phyloP scores from a whole-genome alignment of 2,797 vertebrate species.

The Artibeus jamaicensis region DNA sequence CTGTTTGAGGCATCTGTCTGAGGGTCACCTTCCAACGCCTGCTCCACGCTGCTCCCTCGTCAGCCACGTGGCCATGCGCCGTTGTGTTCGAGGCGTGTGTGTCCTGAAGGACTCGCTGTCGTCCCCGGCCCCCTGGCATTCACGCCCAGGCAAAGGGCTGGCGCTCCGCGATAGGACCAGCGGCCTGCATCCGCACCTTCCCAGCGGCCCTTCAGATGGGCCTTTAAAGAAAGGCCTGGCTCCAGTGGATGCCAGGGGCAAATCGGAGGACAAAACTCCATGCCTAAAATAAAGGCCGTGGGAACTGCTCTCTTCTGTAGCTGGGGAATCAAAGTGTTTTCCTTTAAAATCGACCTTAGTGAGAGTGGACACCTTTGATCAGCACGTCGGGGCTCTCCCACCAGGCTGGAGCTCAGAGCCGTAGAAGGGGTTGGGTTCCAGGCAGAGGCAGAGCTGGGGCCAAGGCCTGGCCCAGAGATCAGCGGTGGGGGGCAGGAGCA shows the following conservation, averaged over 20 bases:
- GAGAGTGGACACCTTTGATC: slow-evolving; percentile 40
- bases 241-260: background rate
- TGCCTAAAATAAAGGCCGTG: slow-evolving; percentile 1
- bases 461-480: background rate
- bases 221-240: background rate
- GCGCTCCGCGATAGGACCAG: background rate
- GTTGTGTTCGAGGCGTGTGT: background rate
- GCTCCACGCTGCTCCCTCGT: accelerated
- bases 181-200: background rate
- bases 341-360: slow-evolving; percentile 38
- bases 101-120: background rate
- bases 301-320: slow-evolving; percentile 42
- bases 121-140: background rate
- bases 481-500: background rate
- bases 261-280: background rate
- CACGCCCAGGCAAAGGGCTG: background rate
- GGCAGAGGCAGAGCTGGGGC: background rate
- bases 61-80: background rate
- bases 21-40: background rate
- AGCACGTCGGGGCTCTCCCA: background rate
- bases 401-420: accelerated
- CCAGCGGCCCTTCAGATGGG: background rate
- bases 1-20: too few species aligned
- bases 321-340: slow-evolving; percentile 44
- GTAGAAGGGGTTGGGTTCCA: background rate